Evolutionary conservation across 2,113 vertebrate species (phyloP).

Genomic region (Gasterosteus aculeatus): DNA sequence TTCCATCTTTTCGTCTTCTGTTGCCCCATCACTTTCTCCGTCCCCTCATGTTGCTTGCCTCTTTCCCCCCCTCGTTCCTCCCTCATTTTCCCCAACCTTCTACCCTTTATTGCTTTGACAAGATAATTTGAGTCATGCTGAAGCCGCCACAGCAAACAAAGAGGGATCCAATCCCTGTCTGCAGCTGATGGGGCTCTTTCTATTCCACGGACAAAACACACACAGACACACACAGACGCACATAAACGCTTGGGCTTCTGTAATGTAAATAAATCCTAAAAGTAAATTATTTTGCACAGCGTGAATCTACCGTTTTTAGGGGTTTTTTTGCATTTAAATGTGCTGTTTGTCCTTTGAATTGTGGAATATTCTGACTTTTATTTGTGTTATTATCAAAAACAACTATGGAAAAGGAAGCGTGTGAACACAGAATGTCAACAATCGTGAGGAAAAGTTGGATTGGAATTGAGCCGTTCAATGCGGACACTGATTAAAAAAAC

Average conservation of each 20-base stretch:
- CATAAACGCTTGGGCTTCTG: conserved; percentile 36
- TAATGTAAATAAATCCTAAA: conserved; percentile 16
- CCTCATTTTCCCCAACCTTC: background rate
- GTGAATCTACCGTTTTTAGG: conserved; percentile 2
- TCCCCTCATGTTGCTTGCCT: background rate
- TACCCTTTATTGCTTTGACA: conserved; percentile 79
- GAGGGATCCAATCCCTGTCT: conserved; percentile 72
- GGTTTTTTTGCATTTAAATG: conserved; percentile 32
- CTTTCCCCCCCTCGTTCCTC: conserved; percentile 20
- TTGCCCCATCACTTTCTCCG: background rate
- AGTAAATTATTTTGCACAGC: conserved; percentile 28
- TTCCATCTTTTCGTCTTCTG: background rate
- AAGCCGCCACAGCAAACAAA: conserved; percentile 78
- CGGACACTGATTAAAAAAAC: conserved; percentile 1
- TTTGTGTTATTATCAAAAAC: conserved; percentile 18
- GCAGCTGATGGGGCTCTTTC: conserved; percentile 65
- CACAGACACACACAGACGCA: conserved; percentile 31
- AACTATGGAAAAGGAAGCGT: conserved; percentile 17
- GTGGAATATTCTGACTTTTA: conserved; percentile 17
- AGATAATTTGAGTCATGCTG: conserved; percentile 81
- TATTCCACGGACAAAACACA: conserved; percentile 54
- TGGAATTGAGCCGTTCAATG: conserved; percentile 1
- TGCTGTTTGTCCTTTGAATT: conserved; percentile 35
- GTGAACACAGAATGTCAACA: conserved; percentile 25
- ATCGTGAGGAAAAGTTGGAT: conserved; percentile 2